phyloP scores from a whole-genome alignment of 2,888 invertebrate species.

The Epiblema foenella region DNA sequence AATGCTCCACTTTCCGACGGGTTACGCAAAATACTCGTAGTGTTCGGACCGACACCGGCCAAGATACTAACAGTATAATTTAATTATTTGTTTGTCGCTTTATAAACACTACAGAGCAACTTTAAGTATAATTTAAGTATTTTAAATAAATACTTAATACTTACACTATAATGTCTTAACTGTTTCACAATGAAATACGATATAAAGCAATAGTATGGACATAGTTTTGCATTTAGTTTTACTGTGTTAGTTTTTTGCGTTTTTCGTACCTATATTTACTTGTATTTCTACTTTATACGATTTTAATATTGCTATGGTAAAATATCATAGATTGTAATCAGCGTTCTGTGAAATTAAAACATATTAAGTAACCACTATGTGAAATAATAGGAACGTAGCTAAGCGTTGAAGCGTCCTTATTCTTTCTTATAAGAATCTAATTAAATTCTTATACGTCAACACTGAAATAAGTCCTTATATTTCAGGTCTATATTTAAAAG shows the following conservation, averaged over 20 bases:
- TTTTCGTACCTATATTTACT: no score
- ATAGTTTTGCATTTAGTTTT: no score
- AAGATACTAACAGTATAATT: not conserved
- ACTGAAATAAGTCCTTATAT: not conserved
- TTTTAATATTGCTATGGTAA: no score
- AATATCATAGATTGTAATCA: no score
- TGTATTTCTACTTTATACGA: no score
- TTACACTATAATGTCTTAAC: not conserved
- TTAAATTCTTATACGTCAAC: not conserved
- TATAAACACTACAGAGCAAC: not conserved
- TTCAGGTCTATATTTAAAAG: not conserved
- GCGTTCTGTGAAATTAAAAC: no score
- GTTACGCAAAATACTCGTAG: conserved; percentile 28
- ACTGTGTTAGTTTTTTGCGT: no score
- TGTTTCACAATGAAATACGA: not conserved
- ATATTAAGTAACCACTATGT: not conserved
- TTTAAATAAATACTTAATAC: not conserved
- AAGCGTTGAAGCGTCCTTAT: not conserved
- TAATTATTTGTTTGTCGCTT: not conserved
- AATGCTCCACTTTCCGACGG: conserved; percentile 32
- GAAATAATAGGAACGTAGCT: not conserved
- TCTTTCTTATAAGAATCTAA: conserved; percentile 19
- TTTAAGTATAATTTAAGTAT: not conserved
- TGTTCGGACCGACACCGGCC: conserved; percentile 5
- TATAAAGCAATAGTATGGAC: no score